Base-by-base conservation (phyloP, 2,797 vertebrate species). In the Dryobates pubescens region DNA sequence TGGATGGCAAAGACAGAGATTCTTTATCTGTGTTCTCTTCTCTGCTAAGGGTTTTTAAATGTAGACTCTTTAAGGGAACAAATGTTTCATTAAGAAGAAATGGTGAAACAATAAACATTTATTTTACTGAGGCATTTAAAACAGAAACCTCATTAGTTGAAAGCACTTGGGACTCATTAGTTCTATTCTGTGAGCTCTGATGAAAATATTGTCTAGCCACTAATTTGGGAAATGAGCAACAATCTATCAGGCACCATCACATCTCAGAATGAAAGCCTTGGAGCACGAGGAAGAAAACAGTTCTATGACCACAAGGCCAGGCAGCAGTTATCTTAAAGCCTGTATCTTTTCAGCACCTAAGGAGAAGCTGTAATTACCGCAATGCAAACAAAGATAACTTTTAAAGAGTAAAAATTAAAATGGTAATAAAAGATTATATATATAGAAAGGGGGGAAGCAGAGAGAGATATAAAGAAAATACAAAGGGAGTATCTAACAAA, bases 371-470 rank as follows among this genome's bases (percentile, higher is more conserved):
- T 90, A 95, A 96, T 93, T 93, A 92, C 90, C 0, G 2, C 79
- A 78, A 45, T 92, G 76, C 87, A 92, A 93, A 94, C 82, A 96
- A 88, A 79, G 61, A 69, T 47, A 86, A 85, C 34, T 89, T 75
- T 45, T 45, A 85, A 92, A 51, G 23, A 56, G 3, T 17, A 53
- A 51, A 93, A 89, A 59, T 73, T 93, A 94, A 81, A 67, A 8
- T 1, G 70, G 57, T 59, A 83, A n/a, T 94, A 82, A 91, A 95
- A 86, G 79, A 72, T 68, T 81, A 73, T 51, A n/a, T 91, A 92
- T 96, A 93, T 96, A 94, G 89, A 91, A 86, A 93, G 27, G 36
- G 38, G 80, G 86, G 67, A 89, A 78, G n/a, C 51, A 78, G 78
- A 63, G 29, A 72, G 63, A 82, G 72, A 80, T 23, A 68, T 8